Conservation (phyloP, 2,797 vertebrate species). For the Gallinago nigripennis region DNA sequence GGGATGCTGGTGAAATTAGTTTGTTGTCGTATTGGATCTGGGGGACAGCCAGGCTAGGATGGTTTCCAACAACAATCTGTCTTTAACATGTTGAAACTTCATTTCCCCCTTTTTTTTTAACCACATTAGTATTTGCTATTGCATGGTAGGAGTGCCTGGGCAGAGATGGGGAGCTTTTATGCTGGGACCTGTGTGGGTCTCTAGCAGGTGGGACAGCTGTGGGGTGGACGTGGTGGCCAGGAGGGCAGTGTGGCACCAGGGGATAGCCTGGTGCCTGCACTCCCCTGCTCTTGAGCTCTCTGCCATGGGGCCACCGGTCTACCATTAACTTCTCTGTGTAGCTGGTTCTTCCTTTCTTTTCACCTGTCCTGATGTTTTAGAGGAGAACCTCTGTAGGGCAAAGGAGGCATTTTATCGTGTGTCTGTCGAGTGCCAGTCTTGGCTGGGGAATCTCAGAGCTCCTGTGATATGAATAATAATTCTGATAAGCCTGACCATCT, state of each 20-base stretch:
- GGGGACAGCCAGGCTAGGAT: background rate
- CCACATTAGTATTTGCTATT: background rate
- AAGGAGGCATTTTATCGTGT: background rate
- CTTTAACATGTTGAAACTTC: background rate
- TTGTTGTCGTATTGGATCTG: background rate
- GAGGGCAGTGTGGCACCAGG: rapidly evolving
- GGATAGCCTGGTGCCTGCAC: background rate
- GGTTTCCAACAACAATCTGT: background rate
- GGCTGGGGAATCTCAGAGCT: background rate
- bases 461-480: slow-evolving; percentile 23
- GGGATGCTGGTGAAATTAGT: background rate
- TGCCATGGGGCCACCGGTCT: background rate
- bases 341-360: background rate
- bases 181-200: background rate
- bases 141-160: background rate
- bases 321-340: background rate
- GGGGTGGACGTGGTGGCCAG: background rate
- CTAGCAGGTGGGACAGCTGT: background rate
- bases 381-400: background rate
- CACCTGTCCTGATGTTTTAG: background rate
- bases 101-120: background rate
- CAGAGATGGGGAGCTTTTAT: background rate
- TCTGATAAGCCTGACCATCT: slow-evolving; percentile 37
- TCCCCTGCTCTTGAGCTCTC: rapidly evolving
- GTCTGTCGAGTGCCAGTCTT: background rate